These are phyloP conservation scores for Chinchilla lanigera DNA, from an alignment of 2,113 vertebrate genomes.

Conservation along the genomic window DNA sequence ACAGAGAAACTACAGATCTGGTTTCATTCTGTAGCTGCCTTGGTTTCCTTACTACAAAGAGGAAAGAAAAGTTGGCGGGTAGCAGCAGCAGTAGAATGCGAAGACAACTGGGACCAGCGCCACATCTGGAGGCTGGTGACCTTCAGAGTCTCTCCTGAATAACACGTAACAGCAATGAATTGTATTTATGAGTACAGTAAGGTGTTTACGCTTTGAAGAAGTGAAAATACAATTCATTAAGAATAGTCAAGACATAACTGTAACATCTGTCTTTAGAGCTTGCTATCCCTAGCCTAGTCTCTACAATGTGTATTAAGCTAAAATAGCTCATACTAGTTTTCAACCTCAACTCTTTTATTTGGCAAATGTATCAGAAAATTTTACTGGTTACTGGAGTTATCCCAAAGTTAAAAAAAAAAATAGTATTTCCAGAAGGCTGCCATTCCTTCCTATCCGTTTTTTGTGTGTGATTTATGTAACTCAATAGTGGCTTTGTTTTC, in stretches of 20 bases:
- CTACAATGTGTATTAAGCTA: neutral
- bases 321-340: constrained; percentile 48
- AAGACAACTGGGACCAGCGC: neutral
- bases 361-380: constrained; percentile 79
- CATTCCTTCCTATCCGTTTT: constrained; percentile 38
- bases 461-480: constrained; percentile 39
- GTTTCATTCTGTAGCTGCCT: neutral
- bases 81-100: neutral
- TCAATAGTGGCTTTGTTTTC: constrained; percentile 77
- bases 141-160: neutral
- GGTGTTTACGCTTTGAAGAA: neutral
- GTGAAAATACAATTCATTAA: neutral
- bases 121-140: neutral
- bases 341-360: constrained; percentile 72
- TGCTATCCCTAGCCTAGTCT: constrained; percentile 24
- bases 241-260: constrained; percentile 12
- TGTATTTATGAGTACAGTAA: neutral
- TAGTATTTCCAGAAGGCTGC: constrained; percentile 63
- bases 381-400: constrained; percentile 70
- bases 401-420: constrained; percentile 75
- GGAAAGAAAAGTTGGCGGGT: neutral
- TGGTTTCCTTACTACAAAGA: neutral
- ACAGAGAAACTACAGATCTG: neutral
- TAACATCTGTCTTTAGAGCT: constrained; percentile 41
- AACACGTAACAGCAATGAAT: neutral